Percentiles rank a stretch among this genome's conserved stretches.
These are phyloP conservation scores for Perizoma affinitatum DNA, from an alignment of 2,888 invertebrate genomes.

Conservation along the genomic window DNA sequence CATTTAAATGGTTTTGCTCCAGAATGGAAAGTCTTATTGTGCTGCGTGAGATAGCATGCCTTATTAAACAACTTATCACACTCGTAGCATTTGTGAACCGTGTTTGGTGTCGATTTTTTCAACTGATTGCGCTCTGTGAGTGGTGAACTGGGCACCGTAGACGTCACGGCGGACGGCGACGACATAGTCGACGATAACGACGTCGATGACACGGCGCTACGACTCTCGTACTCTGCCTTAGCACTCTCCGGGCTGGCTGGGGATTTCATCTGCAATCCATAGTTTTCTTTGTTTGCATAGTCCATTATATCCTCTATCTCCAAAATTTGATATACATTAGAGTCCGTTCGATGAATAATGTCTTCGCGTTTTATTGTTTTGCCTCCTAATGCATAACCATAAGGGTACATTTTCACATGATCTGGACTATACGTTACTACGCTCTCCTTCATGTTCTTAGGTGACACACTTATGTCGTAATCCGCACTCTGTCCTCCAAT, in stretches of 20 bases:
- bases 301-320: slow-evolving; percentile 81
- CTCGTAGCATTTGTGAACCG: slow-evolving; percentile 88
- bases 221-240: slow-evolving; percentile 70
- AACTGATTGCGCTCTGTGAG: slow-evolving; percentile 73
- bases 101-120: slow-evolving; percentile 59
- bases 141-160: slow-evolving; percentile 72
- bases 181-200: slow-evolving; percentile 59
- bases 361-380: slow-evolving; percentile 74
- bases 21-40: slow-evolving; percentile 94
- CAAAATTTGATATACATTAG: slow-evolving; percentile 69
- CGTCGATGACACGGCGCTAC: slow-evolving; percentile 64
- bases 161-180: slow-evolving; percentile 69
- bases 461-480: slow-evolving; percentile 71
- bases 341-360: slow-evolving; percentile 58
- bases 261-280: slow-evolving; percentile 76
- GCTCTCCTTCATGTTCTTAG: slow-evolving; percentile 66
- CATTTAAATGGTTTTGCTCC: slow-evolving; percentile 95
- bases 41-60: slow-evolving; percentile 94
- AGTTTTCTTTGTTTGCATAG: slow-evolving; percentile 81
- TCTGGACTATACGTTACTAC: slow-evolving; percentile 66
- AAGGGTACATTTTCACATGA: slow-evolving; percentile 66
- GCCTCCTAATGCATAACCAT: slow-evolving; percentile 68
- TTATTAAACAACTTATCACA: slow-evolving; percentile 94
- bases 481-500: slow-evolving; percentile 64
- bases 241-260: slow-evolving; percentile 79